Evolutionary conservation across 2,888 invertebrate genomes (phyloP), one percentile per base, ranked within the genome.

Genomic region (Lasioglossum vierecki): DNA sequence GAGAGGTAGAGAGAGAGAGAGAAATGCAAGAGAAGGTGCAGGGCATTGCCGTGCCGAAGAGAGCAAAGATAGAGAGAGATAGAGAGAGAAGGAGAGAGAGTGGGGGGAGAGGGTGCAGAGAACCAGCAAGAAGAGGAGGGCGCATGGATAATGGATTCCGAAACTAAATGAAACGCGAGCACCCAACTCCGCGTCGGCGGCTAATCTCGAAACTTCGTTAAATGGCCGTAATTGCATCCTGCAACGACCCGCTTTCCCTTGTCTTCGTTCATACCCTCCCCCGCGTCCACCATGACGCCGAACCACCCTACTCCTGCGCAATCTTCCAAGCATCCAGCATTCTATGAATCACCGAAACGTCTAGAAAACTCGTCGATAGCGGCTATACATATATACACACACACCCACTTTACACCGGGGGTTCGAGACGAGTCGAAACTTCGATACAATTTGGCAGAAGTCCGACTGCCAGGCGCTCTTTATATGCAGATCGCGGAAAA

Each of bases 181-280:
- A 88, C 88, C 90, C 88, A 80, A 82, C 86, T 85, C 87, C 88
- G 86, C 88, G 90, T 91, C 86, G 91, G 91, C 89, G 92, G 93
- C 93, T 94, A 93, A 94, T 94, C 93, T 92, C 92, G 91, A 94
- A 93, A 94, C 92, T 94, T 93, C 92, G 93, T 94, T 94, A 94
- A 93, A 94, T 93, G 93, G 90, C 91, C 91, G 91, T 93, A 94
- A 93, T 93, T 93, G 92, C 92, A 93, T 93, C 93, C 91, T 90
- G 90, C 89, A 79, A 83, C 91, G 90, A 90, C 83, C 87, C 83
- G 81, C 84, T 82, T 80, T 80, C 80, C 75, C 82, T 86, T 87
- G 86, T 86, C 87, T 81, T 86, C 81, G 83, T 84, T 87, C 76
- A 66, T 86, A 74, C 76, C 68, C 72, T 30, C 39, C 49, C 22